Percentiles rank a stretch among this genome's conserved stretches.
Conservation (phyloP, 2,888 invertebrate genomes). For the Plebejus melissa region DNA sequence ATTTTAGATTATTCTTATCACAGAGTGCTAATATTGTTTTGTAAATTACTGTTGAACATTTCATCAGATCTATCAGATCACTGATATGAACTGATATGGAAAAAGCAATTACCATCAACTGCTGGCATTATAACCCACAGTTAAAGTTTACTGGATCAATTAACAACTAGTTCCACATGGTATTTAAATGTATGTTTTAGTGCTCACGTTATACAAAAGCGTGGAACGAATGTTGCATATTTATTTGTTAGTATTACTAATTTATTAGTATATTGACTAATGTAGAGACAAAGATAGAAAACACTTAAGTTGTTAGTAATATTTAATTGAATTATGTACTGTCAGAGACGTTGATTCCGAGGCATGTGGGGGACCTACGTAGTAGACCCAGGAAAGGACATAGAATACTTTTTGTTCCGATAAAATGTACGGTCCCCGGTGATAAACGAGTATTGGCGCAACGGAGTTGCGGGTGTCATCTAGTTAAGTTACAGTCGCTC, state of each 20-base stretch:
- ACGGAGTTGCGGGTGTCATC: too few relatives aligned
- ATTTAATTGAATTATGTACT: too few relatives aligned
- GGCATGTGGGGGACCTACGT: too few relatives aligned
- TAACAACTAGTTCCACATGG: conserved; percentile 1
- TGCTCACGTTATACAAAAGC: neutral
- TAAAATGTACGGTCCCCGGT: too few relatives aligned
- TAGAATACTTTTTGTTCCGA: too few relatives aligned
- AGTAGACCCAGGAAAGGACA: too few relatives aligned
- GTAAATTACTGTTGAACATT: too few relatives aligned
- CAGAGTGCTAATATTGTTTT: too few relatives aligned
- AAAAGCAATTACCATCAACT: neutral
- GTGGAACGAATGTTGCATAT: neutral
- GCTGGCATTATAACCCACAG: conserved; percentile 4
- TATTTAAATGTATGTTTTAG: conserved; percentile 9
- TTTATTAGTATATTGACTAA: neutral
- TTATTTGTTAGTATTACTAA: neutral
- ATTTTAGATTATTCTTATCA: too few relatives aligned
- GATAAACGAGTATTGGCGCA: too few relatives aligned
- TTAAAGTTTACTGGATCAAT: conserved; percentile 24
- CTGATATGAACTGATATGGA: neutral
- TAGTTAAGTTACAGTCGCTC: neutral
- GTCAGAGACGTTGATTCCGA: too few relatives aligned
- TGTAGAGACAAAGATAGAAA: neutral
- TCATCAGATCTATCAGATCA: neutral
- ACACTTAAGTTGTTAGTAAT: too few relatives aligned